phyloP scores from a whole-genome alignment of 2,888 invertebrate species.

The Adelphocoris suturalis region DNA sequence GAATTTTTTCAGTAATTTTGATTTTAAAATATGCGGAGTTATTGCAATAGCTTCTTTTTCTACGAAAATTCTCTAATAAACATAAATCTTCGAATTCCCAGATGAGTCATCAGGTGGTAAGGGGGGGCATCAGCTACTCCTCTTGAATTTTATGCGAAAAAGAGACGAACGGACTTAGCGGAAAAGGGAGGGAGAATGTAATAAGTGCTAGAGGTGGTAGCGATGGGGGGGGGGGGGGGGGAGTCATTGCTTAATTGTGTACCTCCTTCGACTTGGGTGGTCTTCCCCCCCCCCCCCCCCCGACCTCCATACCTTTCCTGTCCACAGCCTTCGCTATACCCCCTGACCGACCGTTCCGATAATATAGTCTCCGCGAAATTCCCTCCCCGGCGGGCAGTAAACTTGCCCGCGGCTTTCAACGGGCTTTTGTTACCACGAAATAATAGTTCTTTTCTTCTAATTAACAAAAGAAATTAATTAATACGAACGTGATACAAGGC shows the following conservation, averaged over 20 bases:
- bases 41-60: too few species aligned
- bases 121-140: background rate
- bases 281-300: constrained; percentile 53
- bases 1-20: too few species aligned
- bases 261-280: constrained; percentile 73
- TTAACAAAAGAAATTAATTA: background rate
- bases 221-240: constrained; percentile 12
- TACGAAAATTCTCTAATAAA: too few species aligned
- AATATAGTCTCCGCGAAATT: constrained; percentile 49
- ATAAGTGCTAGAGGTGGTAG: background rate
- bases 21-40: too few species aligned
- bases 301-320: background rate
- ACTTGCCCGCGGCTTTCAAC: background rate
- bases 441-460: background rate
- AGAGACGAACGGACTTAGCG: background rate
- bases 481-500: too few species aligned
- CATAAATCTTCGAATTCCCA: too few species aligned
- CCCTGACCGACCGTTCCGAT: constrained; percentile 42
- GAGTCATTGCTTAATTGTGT: constrained; percentile 73
- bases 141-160: background rate
- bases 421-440: background rate
- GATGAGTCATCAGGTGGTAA: too few species aligned
- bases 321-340: background rate
- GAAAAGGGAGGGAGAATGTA: background rate
- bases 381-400: background rate